phyloP scores from a whole-genome alignment of 2,888 invertebrate species.

The Melipona bicolor region DNA sequence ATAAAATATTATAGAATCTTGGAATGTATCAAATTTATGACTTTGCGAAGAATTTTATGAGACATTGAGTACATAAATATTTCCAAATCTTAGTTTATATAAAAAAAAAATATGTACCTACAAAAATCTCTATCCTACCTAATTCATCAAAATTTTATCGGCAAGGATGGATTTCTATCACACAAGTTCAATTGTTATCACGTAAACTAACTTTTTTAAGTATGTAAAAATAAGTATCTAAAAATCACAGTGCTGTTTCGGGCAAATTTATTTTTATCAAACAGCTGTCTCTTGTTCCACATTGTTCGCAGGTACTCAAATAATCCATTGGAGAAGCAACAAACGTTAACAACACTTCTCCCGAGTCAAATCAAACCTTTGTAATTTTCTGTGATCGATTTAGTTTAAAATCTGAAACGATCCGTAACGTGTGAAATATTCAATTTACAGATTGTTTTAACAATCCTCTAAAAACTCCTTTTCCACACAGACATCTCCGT shows the following conservation, averaged over 20 bases:
- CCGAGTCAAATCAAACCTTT: not conserved
- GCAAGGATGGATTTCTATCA: not conserved
- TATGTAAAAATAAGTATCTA: not conserved
- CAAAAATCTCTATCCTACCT: not conserved
- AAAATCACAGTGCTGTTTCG: not conserved
- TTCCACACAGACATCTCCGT: not conserved
- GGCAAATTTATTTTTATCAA: not conserved
- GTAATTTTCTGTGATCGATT: not conserved
- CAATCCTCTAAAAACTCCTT: not conserved
- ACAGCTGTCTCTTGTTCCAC: not conserved
- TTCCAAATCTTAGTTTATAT: not conserved
- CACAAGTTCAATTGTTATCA: not conserved
- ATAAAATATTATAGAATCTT: not conserved
- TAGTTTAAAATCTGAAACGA: not conserved
- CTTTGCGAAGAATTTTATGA: not conserved
- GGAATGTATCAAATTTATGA: not conserved
- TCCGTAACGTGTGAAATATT: not conserved
- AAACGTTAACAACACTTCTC: not conserved
- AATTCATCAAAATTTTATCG: not conserved
- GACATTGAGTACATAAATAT: not conserved
- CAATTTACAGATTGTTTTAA: not conserved
- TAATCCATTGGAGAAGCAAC: not conserved
- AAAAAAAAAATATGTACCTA: not conserved
- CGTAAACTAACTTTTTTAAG: not conserved
- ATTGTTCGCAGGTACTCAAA: not conserved